These are phyloP conservation scores for Drosophila kuntzei DNA, from an alignment of 2,888 invertebrate genomes.

Conservation along the genomic window DNA sequence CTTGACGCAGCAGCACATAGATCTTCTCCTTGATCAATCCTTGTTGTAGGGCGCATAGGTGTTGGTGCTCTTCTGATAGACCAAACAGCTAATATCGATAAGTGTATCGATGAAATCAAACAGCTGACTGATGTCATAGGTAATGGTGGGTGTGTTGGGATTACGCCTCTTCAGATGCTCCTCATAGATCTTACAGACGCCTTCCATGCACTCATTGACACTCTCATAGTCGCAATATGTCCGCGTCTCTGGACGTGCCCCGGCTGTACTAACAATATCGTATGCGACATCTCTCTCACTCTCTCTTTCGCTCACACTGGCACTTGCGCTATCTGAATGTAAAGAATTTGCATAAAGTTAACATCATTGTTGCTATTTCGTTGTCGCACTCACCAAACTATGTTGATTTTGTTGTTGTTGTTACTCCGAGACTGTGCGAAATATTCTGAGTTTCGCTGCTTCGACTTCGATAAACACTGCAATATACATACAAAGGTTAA, in stretches of 20 bases:
- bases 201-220: constrained; percentile 99
- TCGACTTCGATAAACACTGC: constrained; percentile 14
- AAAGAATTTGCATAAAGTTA: not conserved
- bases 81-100: constrained; percentile 97
- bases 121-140: constrained; percentile 98
- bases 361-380: not conserved
- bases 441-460: constrained; percentile 2
- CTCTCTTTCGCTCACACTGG: not conserved
- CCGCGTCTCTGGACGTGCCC: constrained; percentile 97
- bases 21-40: constrained; percentile 99
- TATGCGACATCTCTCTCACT: constrained; percentile 91
- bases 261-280: constrained; percentile 97
- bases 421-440: constrained; percentile 44
- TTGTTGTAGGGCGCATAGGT: constrained; percentile 99
- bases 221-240: constrained; percentile 99
- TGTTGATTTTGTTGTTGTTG: constrained; percentile 1
- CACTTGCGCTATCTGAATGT: not conserved
- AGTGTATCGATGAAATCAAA: constrained; percentile 99
- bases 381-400: constrained; percentile 23
- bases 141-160: constrained; percentile 98
- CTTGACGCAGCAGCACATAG: constrained; percentile 96
- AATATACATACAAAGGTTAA: not conserved
- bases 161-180: constrained; percentile 98
- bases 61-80: constrained; percentile 97
- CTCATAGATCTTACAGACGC: constrained; percentile 99